Evolutionary conservation across 1,140 invertebrate genomes (phyloP).

Genomic region (Pseudomyrmex sp.): DNA sequence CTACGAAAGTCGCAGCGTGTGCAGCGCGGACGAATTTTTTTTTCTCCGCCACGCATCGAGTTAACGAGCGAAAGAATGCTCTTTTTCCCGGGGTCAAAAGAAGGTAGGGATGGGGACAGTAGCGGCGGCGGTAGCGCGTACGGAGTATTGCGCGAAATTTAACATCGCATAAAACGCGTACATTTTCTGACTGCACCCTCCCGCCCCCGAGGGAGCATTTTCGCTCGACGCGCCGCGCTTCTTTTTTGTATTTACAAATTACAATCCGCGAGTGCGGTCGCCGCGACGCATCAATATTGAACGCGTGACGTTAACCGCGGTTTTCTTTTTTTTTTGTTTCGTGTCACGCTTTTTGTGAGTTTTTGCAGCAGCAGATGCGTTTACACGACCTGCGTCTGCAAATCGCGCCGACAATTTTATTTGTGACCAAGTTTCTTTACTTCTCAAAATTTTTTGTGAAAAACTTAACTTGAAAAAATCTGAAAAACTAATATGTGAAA

Average conservation of each 20-base stretch:
- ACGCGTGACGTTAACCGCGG: slow-evolving; percentile 32
- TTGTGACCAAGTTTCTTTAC: not conserved
- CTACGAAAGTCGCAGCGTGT: not conserved
- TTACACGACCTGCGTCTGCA: not conserved
- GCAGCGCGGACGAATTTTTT: not conserved
- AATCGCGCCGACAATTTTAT: not conserved
- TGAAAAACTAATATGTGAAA: not conserved
- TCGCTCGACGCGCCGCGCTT: not conserved
- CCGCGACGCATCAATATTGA: slow-evolving; percentile 49
- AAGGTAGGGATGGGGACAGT: not conserved
- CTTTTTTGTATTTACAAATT: slow-evolving; percentile 52
- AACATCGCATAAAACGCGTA: slow-evolving; percentile 35
- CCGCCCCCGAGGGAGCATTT: slow-evolving; percentile 8
- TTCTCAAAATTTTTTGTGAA: not conserved
- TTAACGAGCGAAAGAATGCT: not conserved
- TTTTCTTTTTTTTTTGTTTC: too few species aligned
- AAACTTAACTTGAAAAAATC: not conserved
- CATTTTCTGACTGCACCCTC: slow-evolving; percentile 6
- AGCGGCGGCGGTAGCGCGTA: not conserved
- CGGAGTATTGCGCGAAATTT: slow-evolving; percentile 18
- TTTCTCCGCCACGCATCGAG: not conserved
- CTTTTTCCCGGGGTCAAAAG: not conserved
- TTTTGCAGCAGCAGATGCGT: not conserved
- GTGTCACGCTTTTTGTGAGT: slow-evolving; percentile 10
- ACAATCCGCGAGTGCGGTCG: slow-evolving; percentile 19